A percentile compares a stretch with the other conserved stretches of the same genome.
These are phyloP conservation scores for Phyllostomus hastatus DNA, from an alignment of 2,113 vertebrate genomes.

Conservation along the genomic window DNA sequence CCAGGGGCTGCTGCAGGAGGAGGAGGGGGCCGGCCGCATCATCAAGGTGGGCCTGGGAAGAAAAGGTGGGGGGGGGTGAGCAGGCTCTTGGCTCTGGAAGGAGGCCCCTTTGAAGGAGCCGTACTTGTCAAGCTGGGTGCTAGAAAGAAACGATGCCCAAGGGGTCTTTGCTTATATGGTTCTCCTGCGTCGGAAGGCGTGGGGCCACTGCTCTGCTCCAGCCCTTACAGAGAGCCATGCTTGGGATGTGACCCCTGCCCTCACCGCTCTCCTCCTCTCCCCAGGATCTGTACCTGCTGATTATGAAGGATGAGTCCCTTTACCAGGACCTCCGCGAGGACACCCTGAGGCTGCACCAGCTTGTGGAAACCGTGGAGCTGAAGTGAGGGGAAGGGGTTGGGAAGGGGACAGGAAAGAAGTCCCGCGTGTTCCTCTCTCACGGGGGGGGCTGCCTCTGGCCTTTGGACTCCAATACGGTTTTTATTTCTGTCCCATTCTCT, in stretches of 20 bases:
- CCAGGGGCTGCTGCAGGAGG: conserved; percentile 94
- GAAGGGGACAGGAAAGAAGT: neutral
- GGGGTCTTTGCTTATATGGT: neutral
- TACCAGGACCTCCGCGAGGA: conserved; percentile 92
- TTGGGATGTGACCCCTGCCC: neutral
- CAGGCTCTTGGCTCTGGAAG: neutral
- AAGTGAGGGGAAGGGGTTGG: conserved; percentile 76
- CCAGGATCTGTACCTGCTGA: conserved; percentile 91
- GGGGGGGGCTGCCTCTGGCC: neutral
- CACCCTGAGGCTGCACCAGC: conserved; percentile 91
- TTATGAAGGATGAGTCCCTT: conserved; percentile 89
- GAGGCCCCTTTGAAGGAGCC: neutral
- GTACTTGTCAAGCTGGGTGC: neutral
- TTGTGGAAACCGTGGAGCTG: conserved; percentile 84
- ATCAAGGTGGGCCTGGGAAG: conserved; percentile 87
- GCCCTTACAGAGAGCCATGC: neutral
- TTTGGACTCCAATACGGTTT: neutral
- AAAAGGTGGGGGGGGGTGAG: neutral
- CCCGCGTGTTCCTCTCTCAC: neutral
- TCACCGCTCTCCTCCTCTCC: neutral
- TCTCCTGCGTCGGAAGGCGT: neutral
- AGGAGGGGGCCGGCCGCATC: conserved; percentile 88
- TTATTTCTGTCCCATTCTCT: neutral
- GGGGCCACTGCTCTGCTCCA: neutral
- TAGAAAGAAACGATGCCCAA: neutral